These are phyloP conservation scores for Morone saxatilis DNA, from an alignment of 2,113 vertebrate genomes.

Conservation along the genomic window DNA sequence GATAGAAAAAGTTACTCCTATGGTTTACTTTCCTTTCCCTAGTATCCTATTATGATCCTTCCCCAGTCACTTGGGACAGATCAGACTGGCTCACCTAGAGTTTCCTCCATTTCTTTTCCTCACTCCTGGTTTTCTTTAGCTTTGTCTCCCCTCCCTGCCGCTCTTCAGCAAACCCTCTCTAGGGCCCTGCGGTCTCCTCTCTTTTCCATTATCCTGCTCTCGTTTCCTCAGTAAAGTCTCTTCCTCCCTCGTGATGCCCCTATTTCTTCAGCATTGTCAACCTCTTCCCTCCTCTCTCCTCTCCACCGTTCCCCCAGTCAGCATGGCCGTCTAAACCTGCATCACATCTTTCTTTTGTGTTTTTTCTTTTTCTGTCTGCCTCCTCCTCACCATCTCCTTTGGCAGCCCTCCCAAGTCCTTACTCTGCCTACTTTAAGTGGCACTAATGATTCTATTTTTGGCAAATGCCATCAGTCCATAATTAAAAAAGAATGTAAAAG, in stretches of 20 bases:
- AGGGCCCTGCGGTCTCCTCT: neutral
- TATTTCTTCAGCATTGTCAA: slow-evolving; percentile 20
- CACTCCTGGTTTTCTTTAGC: slow-evolving; percentile 24
- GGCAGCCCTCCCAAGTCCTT: slow-evolving; percentile 54
- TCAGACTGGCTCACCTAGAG: slow-evolving; percentile 25
- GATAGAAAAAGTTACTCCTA: neutral
- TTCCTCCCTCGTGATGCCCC: neutral
- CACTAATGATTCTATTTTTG: slow-evolving; percentile 52
- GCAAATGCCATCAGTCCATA: slow-evolving; percentile 47
- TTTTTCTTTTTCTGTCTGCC: neutral
- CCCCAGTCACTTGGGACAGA: slow-evolving; percentile 6
- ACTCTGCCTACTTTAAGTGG: slow-evolving; percentile 34
- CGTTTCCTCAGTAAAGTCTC: slow-evolving; percentile 33
- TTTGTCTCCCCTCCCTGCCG: neutral
- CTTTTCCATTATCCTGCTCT: slow-evolving; percentile 24
- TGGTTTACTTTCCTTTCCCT: slow-evolving; percentile 1
- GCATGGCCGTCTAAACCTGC: slow-evolving; percentile 13
- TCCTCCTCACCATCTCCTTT: slow-evolving; percentile 25
- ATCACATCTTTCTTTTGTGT: neutral
- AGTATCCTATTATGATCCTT: slow-evolving; percentile 9
- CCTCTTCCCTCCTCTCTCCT: slow-evolving; percentile 3
- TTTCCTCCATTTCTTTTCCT: slow-evolving; percentile 24
- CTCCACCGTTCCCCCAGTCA: slow-evolving; percentile 2
- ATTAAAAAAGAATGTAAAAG: slow-evolving; percentile 41
- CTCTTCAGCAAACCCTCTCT: slow-evolving; percentile 29